Evolutionary conservation across 2,888 invertebrate genomes (phyloP), one percentile per base, ranked within the genome.

Genomic region (Thereva nobilitata): DNA sequence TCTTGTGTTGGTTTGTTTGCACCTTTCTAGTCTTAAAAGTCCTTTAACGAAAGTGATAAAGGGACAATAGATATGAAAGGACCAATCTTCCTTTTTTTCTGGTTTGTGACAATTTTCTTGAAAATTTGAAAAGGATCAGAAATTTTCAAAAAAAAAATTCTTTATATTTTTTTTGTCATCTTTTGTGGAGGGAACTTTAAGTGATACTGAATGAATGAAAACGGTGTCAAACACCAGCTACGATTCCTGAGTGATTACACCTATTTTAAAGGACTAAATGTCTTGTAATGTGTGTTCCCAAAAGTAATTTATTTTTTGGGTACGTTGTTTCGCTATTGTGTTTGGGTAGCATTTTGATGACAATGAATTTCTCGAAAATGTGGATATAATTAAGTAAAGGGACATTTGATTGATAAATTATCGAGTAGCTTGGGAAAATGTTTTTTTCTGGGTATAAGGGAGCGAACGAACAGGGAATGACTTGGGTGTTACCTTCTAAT

Each of bases 181-280:
- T 40, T 41, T 50, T 61, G 61, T 61, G 2, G 23, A 40, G 50
- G 23, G 61, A 61, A 23, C 23, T 23, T 23, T 23, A 61, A 61
- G 61, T 59, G 57, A 59, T 59, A 47, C 47, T 45, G 35, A 59
- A 10, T 44, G 35, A 61, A 50, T 50, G 40, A 23, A 50, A 61
- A 61, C 49, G 61, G 61, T 61, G 61, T 61, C 61, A 50, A 61
- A 59, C 47, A 59, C 49, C 40, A n/a, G 49, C 47, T 50, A 41
- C 50, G 45, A 61, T 61, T 61, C 50, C 37, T 61, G 40, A 50
- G 40, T 35, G 61, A 61, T 61, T 61, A 50, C 42, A 40, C 40
- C 40, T 50, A 23, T 40, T 12, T 50, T 41, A 50, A 61, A 47
- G 47, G 47, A 7, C 10, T 47, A 35, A 59, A 49, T 10, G 49